Conservation (phyloP, 2,888 invertebrate genomes). For the Drosophila robusta region DNA sequence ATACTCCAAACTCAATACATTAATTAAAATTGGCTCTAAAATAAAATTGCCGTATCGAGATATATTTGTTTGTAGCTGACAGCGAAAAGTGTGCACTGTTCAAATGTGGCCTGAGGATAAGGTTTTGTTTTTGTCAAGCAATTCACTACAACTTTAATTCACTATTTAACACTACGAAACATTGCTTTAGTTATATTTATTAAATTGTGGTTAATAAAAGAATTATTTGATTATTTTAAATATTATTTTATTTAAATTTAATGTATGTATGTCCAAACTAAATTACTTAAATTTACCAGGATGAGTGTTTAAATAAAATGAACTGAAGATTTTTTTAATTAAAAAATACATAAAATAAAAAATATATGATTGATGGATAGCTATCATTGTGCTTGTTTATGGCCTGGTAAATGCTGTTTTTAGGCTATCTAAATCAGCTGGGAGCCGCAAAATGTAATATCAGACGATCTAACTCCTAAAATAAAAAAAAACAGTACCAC, state of each 20-base stretch:
- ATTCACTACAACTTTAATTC: no score
- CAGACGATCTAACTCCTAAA: conserved; percentile 24
- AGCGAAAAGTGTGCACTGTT: background rate
- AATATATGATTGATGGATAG: no score
- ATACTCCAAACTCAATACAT: conserved; percentile 24
- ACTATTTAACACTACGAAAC: no score
- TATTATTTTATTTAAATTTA: background rate
- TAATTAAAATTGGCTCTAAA: conserved; percentile 45
- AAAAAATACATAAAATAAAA: background rate
- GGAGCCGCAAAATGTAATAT: conserved; percentile 15
- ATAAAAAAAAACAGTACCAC: conserved; percentile 24
- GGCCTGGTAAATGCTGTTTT: conserved; percentile 1
- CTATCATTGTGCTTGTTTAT: conserved; percentile 1
- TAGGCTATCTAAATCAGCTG: conserved; percentile 11
- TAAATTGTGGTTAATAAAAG: no score
- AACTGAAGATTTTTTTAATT: no score
- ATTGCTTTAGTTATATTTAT: no score
- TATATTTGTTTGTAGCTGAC: background rate
- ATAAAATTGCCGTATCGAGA: conserved; percentile 5
- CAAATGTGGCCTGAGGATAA: background rate
- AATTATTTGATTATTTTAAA: no score
- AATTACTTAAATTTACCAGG: no score
- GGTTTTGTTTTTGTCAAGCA: background rate
- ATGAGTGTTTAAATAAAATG: no score
- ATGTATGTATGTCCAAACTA: background rate